Evolutionary conservation across 2,888 invertebrate species (phyloP), one percentile per base, ranked within the genome.

Genomic region (Erebia aethiops): DNA sequence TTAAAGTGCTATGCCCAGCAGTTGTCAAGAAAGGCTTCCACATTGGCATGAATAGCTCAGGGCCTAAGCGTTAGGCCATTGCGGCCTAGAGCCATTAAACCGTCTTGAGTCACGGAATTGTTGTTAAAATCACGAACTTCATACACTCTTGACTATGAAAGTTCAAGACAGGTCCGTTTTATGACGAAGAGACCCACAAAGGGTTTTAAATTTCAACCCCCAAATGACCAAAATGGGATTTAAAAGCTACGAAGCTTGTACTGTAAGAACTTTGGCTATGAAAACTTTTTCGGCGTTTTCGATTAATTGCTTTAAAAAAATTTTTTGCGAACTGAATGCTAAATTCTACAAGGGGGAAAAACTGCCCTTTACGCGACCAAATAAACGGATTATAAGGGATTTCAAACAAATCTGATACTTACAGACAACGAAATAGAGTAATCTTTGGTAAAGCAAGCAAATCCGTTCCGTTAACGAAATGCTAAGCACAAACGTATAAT

Each of bases 401-500:
- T 43, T 65, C n/a, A 43, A 57, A 46, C 54, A 43, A 66, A 54
- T 18, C 10, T 57, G 46, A 46, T 66, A 21, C 46, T 1, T 66
- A 66, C 13, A 1, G 0, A 10, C 0, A 14, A 56, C 11, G 7
- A 41, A 14, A 56, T 18, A 65, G 41, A 56, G 56, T 21, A 21
- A 18, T n/a, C 57, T 58, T 58, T 58, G 49, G 13, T 26, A 35
- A 21, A 67, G 13, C 57, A 57, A 67, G 49, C 14, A 58, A 58
- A 58, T 35, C 57, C 26, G 43, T 41, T 14, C 8, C 54, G 18
- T 21, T 64, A 71, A 46, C 65, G 46, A 61, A 46, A 71, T 65
- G 49, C 57, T 69, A 65, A 69, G 56, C 68, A 65, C 63, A 69
- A 64, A 35, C 35, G 60, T 69, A 64, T 64, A 65, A 69, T 65